These are phyloP conservation scores for Orthonevra nobilis DNA, from an alignment of 2,888 invertebrate species.

Conservation along the genomic window DNA sequence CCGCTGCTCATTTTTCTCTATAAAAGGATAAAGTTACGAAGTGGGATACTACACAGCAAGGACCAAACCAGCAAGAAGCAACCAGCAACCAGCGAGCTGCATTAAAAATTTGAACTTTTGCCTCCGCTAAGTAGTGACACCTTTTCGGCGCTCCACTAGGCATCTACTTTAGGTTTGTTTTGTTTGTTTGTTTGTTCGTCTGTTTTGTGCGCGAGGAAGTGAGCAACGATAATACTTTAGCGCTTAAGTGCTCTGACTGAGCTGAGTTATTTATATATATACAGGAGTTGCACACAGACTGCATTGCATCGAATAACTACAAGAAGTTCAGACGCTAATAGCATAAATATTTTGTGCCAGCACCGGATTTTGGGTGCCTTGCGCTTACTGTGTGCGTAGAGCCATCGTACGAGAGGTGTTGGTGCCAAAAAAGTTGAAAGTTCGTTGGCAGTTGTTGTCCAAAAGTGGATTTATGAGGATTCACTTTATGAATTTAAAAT, in stretches of 20 bases:
- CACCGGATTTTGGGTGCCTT: background rate
- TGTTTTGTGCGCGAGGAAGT: slow-evolving; percentile 21
- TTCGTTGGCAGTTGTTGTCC: background rate
- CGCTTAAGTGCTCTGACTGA: slow-evolving; percentile 29
- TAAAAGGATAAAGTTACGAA: slow-evolving; percentile 24
- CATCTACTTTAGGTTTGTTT: slow-evolving; percentile 26
- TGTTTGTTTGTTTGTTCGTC: slow-evolving; percentile 45
- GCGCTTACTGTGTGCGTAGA: background rate
- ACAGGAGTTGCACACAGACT: background rate
- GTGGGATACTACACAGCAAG: slow-evolving; percentile 1
- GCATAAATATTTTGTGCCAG: slow-evolving; percentile 4
- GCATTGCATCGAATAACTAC: background rate
- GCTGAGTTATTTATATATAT: no score
- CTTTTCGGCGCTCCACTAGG: slow-evolving; percentile 60
- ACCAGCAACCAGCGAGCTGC: slow-evolving; percentile 42
- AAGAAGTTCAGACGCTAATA: slow-evolving; percentile 2
- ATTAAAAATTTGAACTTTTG: slow-evolving; percentile 63
- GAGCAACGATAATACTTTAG: slow-evolving; percentile 44
- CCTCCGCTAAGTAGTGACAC: slow-evolving; percentile 63
- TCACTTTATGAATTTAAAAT: no score
- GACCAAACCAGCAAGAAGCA: slow-evolving; percentile 9
- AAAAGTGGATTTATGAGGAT: slow-evolving; percentile 2
- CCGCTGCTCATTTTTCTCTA: slow-evolving; percentile 29
- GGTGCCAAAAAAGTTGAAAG: background rate
- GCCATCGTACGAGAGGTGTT: background rate